A percentile compares a stretch with the other conserved stretches of the same genome.
Conservation (phyloP, 92 coral and sea anemone species). For the Parazoanthus atlanticus region DNA sequence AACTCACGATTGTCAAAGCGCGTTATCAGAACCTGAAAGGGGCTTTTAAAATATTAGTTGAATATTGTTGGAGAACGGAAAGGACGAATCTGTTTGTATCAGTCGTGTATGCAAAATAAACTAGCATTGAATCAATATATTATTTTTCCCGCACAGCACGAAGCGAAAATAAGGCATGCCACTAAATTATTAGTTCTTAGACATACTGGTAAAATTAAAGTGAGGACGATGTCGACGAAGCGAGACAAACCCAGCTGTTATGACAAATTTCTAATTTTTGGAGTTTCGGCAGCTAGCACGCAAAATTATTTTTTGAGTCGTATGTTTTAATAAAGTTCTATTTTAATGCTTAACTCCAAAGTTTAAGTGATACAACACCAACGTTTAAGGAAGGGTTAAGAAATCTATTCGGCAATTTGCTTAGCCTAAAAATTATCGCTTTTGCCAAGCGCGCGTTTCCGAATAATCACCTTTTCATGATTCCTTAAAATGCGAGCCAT, state of each 20-base stretch:
- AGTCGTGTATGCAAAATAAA: background rate
- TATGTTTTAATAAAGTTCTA: background rate
- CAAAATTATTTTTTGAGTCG: background rate
- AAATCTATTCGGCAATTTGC: background rate
- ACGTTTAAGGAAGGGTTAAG: too few species aligned
- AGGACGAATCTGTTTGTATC: background rate
- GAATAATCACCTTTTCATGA: background rate
- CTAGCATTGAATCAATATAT: background rate
- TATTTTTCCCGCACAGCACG: slow-evolving; percentile 2
- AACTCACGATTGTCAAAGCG: background rate
- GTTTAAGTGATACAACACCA: background rate
- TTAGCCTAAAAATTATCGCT: background rate
- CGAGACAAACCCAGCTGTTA: background rate
- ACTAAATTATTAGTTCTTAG: slow-evolving; percentile 6
- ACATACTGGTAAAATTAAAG: background rate
- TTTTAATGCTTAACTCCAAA: background rate
- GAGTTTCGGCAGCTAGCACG: background rate
- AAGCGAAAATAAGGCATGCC: background rate
- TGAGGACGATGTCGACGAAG: background rate
- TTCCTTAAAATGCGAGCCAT: too few species aligned
- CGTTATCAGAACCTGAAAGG: background rate
- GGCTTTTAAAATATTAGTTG: background rate
- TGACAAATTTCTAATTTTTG: background rate
- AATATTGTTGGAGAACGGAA: background rate
- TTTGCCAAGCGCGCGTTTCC: background rate